Percentiles rank a stretch among this genome's conserved stretches.
These are phyloP conservation scores for Caenorhabditis tropicalis DNA, from an alignment of 1,140 invertebrate genomes.

Conservation along the genomic window DNA sequence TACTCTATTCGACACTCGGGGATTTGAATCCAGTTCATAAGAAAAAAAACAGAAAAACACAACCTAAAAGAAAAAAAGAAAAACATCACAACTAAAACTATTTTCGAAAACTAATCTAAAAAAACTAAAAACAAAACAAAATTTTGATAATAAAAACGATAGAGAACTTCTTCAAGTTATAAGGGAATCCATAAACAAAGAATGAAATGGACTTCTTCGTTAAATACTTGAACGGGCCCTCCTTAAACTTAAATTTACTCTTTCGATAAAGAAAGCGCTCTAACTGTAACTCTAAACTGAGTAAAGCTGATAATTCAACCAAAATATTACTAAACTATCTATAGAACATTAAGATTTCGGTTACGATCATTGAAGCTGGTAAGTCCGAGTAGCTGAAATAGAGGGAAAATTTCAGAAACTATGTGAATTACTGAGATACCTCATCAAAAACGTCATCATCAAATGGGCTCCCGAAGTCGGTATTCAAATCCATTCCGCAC, in stretches of 20 bases:
- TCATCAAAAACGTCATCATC: constrained; percentile 10
- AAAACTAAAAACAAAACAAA: background rate
- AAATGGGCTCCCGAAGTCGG: constrained; percentile 3
- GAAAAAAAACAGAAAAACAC: background rate
- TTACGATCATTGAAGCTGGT: background rate
- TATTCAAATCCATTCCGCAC: constrained; percentile 20
- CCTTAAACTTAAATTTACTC: no score
- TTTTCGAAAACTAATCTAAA: background rate
- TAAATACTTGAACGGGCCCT: no score
- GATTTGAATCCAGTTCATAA: background rate
- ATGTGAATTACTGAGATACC: background rate
- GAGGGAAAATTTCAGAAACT: background rate
- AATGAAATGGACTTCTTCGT: no score
- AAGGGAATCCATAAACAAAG: no score
- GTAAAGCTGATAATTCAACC: no score
- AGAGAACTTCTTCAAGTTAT: no score
- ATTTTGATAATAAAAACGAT: background rate
- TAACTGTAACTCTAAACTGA: no score
- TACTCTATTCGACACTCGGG: constrained; percentile 31
- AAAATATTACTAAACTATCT: background rate
- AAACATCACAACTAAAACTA: background rate
- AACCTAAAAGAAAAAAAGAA: background rate
- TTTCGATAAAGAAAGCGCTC: no score
- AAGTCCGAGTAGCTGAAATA: background rate
- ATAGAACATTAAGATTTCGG: background rate